Evolutionary conservation across 2,113 vertebrate species (phyloP), one percentile per base, ranked within the genome.

Genomic region (Ancistrus triradiatus): DNA sequence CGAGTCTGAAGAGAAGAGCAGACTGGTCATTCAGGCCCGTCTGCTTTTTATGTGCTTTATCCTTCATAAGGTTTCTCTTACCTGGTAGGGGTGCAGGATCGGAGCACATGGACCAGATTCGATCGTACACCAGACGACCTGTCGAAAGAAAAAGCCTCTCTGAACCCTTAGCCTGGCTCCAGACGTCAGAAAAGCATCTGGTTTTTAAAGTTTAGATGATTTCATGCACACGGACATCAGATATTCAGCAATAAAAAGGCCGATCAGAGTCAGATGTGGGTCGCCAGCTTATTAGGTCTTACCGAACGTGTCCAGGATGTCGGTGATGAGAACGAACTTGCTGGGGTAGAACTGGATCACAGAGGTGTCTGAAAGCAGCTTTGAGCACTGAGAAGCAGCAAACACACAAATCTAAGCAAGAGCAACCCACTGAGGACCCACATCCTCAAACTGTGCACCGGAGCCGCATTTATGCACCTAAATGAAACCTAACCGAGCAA

Each of bases 321-420:
- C 95, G 0, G 96, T 98, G 77, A 99, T 95, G 61, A 99, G 89
- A 57, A 99, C 96, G 77, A 99, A 99, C 80, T 99, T 99, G 89
- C 95, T 98, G 52, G 96, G 96, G 80, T 99, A 99, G 82, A 99
- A 99, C 81, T 92, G 95, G 83, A 99, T 99, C 63, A 99, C 96
- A 0, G 91, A 88, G 0, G 93, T 97, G 81, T 99, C 96, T 0
- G 95, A 98, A 53, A 99, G 90, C 28, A 99, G 92, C 81, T 99
- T 98, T 28, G 95, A 97, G 79, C 95, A 99, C 95, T 99, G 69
- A 31, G 70, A 76, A 46, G 2, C 51, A 55, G 17, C 33, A 44
- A 14, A 17, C 17, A 47, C 38, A 40, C 3, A 19, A 15, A 10
- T 14, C 17, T 50, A 14, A n/a, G n/a, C n/a, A n/a, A n/a, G n/a